A percentile compares a stretch with the other conserved stretches of the same genome.
Evolutionary conservation across 2,888 invertebrate species (phyloP).

Genomic region (Diarsia dahlii): DNA sequence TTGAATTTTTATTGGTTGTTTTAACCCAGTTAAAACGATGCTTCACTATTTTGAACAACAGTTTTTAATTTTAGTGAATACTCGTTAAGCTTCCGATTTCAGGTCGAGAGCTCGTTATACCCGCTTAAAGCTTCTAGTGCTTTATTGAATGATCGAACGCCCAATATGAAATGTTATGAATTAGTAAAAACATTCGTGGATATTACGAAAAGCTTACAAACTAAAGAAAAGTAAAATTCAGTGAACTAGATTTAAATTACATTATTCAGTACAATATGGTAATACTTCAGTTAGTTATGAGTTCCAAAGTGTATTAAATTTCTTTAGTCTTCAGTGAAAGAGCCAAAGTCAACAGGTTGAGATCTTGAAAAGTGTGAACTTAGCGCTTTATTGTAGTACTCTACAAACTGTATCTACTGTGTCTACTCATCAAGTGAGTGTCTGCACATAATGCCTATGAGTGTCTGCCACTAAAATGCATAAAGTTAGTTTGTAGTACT

Average conservation of each 20-base stretch:
- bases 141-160: neutral
- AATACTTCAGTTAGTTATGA: conserved; percentile 24
- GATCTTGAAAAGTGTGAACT: conserved; percentile 16
- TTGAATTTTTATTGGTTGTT: neutral
- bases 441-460: neutral
- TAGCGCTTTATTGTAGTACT: neutral
- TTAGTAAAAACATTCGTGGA: neutral
- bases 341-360: conserved; percentile 21
- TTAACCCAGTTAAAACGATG: neutral
- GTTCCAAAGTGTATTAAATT: conserved; percentile 11
- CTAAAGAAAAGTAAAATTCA: neutral
- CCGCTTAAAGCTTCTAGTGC: neutral
- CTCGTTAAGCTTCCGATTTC: no score
- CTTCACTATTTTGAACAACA: neutral
- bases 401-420: conserved; percentile 14
- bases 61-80: neutral
- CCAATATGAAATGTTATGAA: neutral
- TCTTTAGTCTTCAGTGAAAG: conserved; percentile 14
- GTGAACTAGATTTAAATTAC: conserved; percentile 3
- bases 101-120: neutral
- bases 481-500: neutral
- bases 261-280: conserved; percentile 7
- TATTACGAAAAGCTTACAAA: neutral
- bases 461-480: neutral
- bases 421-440: neutral